Conservation (phyloP, 2,113 vertebrate species). For the Leptobrachium leishanense region DNA sequence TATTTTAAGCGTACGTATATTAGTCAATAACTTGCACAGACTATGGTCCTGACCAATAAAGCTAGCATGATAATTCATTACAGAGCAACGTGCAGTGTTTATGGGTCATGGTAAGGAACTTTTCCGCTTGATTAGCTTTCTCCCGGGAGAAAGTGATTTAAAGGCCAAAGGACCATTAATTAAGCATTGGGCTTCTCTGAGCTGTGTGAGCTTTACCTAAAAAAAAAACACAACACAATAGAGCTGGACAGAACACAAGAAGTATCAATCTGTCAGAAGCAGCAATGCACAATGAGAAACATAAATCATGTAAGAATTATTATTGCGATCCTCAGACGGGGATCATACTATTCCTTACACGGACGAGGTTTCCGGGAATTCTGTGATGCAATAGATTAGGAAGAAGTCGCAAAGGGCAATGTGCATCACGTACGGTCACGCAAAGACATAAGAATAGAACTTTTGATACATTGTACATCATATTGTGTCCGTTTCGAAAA, state of each 20-base stretch:
- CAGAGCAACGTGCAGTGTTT: too few relatives aligned
- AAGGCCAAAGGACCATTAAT: not conserved
- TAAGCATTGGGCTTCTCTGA: not conserved
- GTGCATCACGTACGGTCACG: too few relatives aligned
- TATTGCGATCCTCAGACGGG: slow-evolving; percentile 30
- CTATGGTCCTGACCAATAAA: not conserved
- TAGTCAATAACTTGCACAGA: not conserved
- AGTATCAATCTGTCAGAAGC: not conserved
- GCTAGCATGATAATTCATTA: not conserved
- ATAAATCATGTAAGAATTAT: not conserved
- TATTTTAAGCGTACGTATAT: not conserved
- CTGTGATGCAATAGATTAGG: too few relatives aligned
- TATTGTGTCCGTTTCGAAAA: too few relatives aligned
- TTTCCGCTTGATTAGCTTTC: not conserved
- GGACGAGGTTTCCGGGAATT: not conserved
- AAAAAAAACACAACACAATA: not conserved
- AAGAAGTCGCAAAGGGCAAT: too few relatives aligned
- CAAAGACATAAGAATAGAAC: too few relatives aligned
- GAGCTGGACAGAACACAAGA: not conserved
- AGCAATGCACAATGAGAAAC: not conserved
- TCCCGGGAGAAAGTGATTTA: not conserved
- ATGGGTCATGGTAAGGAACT: not conserved
- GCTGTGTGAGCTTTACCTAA: not conserved
- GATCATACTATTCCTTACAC: not conserved
- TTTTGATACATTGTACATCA: too few relatives aligned